phyloP scores from a whole-genome alignment of 2,113 vertebrate genomes.

The Macquaria ambigua region DNA sequence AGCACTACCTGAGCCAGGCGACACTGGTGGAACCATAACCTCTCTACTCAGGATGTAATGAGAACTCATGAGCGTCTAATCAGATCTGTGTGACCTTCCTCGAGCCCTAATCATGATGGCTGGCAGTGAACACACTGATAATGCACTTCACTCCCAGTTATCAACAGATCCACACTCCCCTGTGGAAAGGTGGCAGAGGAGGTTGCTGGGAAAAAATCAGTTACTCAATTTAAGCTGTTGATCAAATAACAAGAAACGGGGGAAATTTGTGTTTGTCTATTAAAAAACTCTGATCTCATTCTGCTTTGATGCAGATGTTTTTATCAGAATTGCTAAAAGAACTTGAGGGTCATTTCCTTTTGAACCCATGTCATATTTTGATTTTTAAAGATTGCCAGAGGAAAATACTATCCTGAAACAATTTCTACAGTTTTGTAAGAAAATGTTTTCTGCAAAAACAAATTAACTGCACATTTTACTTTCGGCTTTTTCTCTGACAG shows the following conservation, averaged over 20 bases:
- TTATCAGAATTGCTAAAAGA: conserved; percentile 12
- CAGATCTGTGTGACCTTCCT: conserved; percentile 81
- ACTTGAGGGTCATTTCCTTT: conserved; percentile 31
- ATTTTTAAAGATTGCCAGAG: not conserved
- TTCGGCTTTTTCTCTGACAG: not conserved
- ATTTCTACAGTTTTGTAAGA: not conserved
- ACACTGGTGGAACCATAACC: conserved; percentile 69
- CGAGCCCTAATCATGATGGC: conserved; percentile 79
- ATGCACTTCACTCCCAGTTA: conserved; percentile 82
- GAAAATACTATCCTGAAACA: conserved; percentile 3
- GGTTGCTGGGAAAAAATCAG: conserved; percentile 32
- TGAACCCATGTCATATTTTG: not conserved
- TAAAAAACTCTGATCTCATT: conserved; percentile 6
- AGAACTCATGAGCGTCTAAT: conserved; percentile 83
- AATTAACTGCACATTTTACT: not conserved
- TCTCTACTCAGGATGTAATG: conserved; percentile 70
- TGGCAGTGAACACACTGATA: conserved; percentile 80
- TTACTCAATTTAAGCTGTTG: conserved; percentile 48
- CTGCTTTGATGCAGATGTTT: conserved; percentile 31
- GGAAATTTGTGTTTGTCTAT: conserved; percentile 19
- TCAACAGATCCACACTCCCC: conserved; percentile 76
- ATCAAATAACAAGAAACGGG: conserved; percentile 49
- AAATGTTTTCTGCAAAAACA: conserved; percentile 9
- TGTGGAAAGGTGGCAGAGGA: conserved; percentile 70
- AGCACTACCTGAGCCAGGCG: conserved; percentile 59